These are phyloP conservation scores for Chaunax sp. DNA, from an alignment of 2,797 vertebrate genomes.

Conservation along the genomic window DNA sequence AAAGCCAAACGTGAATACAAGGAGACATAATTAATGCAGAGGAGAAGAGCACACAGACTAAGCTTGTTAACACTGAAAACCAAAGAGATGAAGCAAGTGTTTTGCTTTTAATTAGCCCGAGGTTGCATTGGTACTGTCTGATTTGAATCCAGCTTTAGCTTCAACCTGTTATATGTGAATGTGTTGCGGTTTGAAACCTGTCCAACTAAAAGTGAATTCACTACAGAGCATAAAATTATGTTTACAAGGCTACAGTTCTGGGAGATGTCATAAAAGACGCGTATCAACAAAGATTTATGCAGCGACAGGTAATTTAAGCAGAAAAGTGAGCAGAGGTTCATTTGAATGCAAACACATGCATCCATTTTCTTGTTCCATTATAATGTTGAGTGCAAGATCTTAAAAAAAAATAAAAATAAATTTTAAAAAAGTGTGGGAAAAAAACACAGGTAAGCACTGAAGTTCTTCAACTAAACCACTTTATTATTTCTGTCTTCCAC, in stretches of 20 bases:
- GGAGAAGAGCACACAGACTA: too few relatives aligned
- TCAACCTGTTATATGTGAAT: not conserved
- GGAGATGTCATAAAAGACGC: not conserved
- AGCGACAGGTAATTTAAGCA: constrained; percentile 2
- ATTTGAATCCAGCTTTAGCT: constrained; percentile 13
- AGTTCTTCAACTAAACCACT: constrained; percentile 45
- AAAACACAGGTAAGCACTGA: constrained; percentile 11
- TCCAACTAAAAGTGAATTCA: not conserved
- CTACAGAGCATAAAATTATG: not conserved
- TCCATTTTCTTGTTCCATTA: not conserved
- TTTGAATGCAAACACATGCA: not conserved
- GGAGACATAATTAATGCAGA: too few relatives aligned
- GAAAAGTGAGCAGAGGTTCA: not conserved
- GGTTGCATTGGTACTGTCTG: not conserved
- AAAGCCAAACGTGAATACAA: too few relatives aligned
- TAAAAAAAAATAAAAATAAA: not conserved
- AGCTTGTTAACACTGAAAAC: not conserved
- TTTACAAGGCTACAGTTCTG: not conserved
- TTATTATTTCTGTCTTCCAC: constrained; percentile 62
- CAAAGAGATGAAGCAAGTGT: not conserved
- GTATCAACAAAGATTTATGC: constrained; percentile 1
- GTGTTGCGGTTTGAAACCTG: not conserved
- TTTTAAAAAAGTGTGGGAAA: too few relatives aligned
- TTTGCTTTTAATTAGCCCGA: too few relatives aligned
- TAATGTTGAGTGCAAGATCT: not conserved